Base-by-base conservation (phyloP, 2,888 invertebrate species). In the Acrobasis repandana region DNA sequence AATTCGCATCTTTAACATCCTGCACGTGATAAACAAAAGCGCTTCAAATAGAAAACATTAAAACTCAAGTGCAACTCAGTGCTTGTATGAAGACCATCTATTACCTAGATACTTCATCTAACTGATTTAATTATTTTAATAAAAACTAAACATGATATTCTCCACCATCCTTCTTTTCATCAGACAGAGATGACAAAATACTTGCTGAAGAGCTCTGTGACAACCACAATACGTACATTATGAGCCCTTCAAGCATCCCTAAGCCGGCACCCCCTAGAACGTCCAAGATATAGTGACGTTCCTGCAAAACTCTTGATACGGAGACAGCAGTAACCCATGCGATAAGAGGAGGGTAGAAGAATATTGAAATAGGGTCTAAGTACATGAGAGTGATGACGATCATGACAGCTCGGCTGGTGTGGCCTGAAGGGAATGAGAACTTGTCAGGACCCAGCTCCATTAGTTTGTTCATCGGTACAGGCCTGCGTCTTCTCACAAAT, bases 381-480 rank as follows among this genome's bases (percentile, higher is more conserved):
- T 93, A 88, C 5, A 94, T 92, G 67, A 98, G 95, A 78, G 97
- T 96, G 63, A 95, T 94, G 4, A 95, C 92, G 20, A 98, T 90
- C 80, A 96, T 94, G 5, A 95, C 93, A 0, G 97, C 95, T 70
- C 99, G 91, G 33, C 98, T 97, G 0, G 97, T 95, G 83, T 99
- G 99, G 0, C 98, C 98, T 0, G 98, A 99, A 11, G 99, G 99
- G 82, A 99, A 99, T 56, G 94, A 94, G 82, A 95, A 99, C 74
- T 97, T 96, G 84, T 98, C 98, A 0, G 98, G 96, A 0, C 97
- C 96, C 18, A 97, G 88, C 43, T 93, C 93, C 64, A 95, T 85
- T 68, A 95, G 93, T 79, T 97, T 96, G 69, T 94, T 94, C 76
- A 95, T 94, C 20, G 93, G 92, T 0, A 91, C 76, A 0, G 98